Conservation (phyloP, 2,797 vertebrate genomes). For the Mycteria americana region DNA sequence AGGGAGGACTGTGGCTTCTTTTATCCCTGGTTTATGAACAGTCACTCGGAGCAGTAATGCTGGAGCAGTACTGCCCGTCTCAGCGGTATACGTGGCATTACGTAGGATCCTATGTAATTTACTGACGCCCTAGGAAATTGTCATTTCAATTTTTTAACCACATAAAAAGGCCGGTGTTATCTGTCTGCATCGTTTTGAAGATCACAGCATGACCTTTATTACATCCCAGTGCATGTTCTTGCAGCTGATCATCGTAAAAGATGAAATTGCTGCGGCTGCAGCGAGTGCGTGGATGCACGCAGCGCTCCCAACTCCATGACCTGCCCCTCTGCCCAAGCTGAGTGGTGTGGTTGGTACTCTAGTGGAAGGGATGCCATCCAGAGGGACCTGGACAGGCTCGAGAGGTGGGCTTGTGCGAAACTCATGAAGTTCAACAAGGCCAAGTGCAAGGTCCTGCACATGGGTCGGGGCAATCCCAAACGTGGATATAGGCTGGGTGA, state of each 20-base stretch:
- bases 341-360: fast-evolving
- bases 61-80: neutral
- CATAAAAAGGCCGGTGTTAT: neutral
- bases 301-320: neutral
- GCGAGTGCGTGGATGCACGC: neutral
- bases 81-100: neutral
- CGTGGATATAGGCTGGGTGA: neutral
- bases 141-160: neutral
- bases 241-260: neutral
- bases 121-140: neutral
- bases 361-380: neutral
- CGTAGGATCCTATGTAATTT: neutral
- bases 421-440: neutral
- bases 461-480: neutral
- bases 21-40: neutral
- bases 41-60: neutral
- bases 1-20: neutral
- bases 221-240: neutral
- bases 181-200: neutral
- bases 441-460: neutral
- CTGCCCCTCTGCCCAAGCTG: neutral
- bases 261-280: neutral
- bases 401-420: fast-evolving
- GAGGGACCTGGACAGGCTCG: neutral
- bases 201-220: neutral